phyloP scores from a whole-genome alignment of 2,113 vertebrate genomes.

The Cinclus mexicanus region DNA sequence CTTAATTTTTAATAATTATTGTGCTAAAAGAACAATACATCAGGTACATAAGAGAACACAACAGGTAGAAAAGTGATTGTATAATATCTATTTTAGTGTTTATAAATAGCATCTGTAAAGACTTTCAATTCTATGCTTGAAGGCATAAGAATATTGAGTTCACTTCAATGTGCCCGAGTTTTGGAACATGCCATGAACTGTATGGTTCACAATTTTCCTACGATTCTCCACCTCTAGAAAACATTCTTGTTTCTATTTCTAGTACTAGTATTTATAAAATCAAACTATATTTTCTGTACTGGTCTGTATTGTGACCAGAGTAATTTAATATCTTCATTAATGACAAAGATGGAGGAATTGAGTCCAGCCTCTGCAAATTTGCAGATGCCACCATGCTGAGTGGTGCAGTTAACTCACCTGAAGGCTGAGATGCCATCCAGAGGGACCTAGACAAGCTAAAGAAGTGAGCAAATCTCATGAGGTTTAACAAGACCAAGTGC shows the following conservation, averaged over 20 bases:
- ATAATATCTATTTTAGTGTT: not conserved
- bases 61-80: not conserved
- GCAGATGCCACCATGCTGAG: not conserved
- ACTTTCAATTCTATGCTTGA: not conserved
- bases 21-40: not conserved
- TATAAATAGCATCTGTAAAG: not conserved
- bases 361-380: not conserved
- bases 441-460: not conserved
- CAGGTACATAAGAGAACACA: not conserved
- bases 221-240: not conserved
- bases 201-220: not conserved
- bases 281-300: not conserved
- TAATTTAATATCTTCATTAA: not conserved
- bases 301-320: not conserved
- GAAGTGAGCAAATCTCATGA: not conserved
- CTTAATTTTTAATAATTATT: not conserved
- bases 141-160: not conserved
- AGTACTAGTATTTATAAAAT: not conserved
- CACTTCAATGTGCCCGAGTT: not conserved
- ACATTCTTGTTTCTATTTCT: not conserved
- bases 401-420: not conserved
- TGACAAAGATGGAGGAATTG: not conserved
- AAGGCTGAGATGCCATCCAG: rapidly evolving
- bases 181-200: not conserved
- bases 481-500: not conserved